A percentile compares a stretch with the other conserved stretches of the same genome.
phyloP scores from a whole-genome alignment of 2,888 invertebrate genomes.

The Amaurobius ferox region DNA sequence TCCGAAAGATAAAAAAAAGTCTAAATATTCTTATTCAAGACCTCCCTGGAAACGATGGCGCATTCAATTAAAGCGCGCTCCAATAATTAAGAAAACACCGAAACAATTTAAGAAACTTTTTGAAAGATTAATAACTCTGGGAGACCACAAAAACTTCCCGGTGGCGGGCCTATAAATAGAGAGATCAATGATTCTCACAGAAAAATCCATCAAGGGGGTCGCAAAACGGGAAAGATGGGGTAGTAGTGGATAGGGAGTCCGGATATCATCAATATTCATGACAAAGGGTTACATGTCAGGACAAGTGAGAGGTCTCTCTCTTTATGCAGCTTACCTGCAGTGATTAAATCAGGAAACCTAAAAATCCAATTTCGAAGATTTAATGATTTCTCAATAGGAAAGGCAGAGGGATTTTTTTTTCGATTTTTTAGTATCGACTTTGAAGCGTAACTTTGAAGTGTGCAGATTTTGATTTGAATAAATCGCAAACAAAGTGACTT shows the following conservation, averaged over 20 bases:
- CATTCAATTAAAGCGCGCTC: not conserved
- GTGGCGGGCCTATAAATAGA: slow-evolving; percentile 32
- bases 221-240: slow-evolving; percentile 61
- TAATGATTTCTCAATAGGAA: slow-evolving; percentile 39
- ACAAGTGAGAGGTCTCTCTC: slow-evolving; percentile 36
- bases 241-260: slow-evolving; percentile 7
- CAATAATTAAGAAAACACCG: slow-evolving; percentile 5
- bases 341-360: slow-evolving; percentile 56
- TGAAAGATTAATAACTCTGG: not conserved
- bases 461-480: not conserved
- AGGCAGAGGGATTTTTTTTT: not conserved
- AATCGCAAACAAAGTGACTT: too few relatives aligned
- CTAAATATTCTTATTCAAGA: too few relatives aligned
- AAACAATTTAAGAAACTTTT: slow-evolving; percentile 10
- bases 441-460: slow-evolving; percentile 3
- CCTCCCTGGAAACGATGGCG: not conserved
- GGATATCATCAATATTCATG: slow-evolving; percentile 71
- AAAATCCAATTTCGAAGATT: slow-evolving; percentile 67
- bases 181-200: slow-evolving; percentile 55
- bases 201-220: slow-evolving; percentile 60
- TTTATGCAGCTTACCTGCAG: slow-evolving; percentile 37
- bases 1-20: too few relatives aligned
- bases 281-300: slow-evolving; percentile 59
- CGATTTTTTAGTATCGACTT: not conserved
- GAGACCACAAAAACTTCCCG: not conserved